Evolutionary conservation across 2,113 vertebrate species (phyloP).

Genomic region (Apaloderma vittatum): DNA sequence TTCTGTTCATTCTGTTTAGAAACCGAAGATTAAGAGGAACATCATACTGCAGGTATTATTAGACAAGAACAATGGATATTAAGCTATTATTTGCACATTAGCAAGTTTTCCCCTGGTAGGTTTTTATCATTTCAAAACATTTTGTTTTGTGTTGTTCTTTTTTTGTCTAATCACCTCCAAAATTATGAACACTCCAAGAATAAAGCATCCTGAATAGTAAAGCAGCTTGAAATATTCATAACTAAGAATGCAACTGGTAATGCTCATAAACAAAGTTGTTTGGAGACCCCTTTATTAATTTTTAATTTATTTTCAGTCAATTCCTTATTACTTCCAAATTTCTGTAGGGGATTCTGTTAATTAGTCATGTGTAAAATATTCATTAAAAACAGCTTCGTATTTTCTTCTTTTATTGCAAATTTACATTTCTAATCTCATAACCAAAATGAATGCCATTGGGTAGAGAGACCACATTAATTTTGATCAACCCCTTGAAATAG

Average conservation of each 20-base stretch:
- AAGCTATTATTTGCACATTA: constrained; percentile 81
- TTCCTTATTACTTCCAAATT: constrained; percentile 85
- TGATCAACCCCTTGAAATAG: constrained; percentile 77
- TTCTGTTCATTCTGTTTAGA: constrained; percentile 27
- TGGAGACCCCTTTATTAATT: constrained; percentile 86
- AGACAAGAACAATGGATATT: constrained; percentile 71
- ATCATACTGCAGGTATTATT: constrained; percentile 58
- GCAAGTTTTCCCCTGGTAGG: constrained; percentile 74
- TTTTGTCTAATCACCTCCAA: constrained; percentile 82
- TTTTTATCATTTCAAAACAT: constrained; percentile 79
- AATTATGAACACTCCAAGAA: constrained; percentile 82
- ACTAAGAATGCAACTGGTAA: constrained; percentile 82
- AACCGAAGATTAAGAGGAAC: constrained; percentile 44
- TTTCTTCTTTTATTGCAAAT: constrained; percentile 85
- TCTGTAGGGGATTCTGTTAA: constrained; percentile 85
- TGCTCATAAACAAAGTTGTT: constrained; percentile 85
- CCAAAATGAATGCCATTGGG: constrained; percentile 84
- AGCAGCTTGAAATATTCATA: constrained; percentile 86
- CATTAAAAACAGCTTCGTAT: constrained; percentile 84
- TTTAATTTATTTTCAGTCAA: constrained; percentile 87
- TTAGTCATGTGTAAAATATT: constrained; percentile 88
- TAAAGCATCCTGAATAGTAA: constrained; percentile 81
- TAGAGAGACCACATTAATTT: constrained; percentile 81
- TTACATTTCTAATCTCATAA: constrained; percentile 86
- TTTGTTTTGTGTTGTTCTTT: constrained; percentile 71